A percentile compares a stretch with the other conserved stretches of the same genome.
These are phyloP conservation scores for Heterocephalus glaber DNA, from an alignment of 2,113 vertebrate genomes.

Conservation along the genomic window DNA sequence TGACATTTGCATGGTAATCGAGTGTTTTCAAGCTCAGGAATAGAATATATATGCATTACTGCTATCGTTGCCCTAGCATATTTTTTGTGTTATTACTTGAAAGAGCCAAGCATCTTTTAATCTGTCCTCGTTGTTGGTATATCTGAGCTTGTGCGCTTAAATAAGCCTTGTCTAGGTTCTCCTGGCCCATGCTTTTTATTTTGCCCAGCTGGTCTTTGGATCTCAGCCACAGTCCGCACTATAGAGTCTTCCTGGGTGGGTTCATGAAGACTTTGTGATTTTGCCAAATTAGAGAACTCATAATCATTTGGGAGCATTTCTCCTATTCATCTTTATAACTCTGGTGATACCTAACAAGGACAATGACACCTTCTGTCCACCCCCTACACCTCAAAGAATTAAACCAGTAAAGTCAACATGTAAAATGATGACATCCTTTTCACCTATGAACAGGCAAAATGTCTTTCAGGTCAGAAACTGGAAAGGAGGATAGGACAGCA, in stretches of 20 bases:
- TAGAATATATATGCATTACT: not conserved
- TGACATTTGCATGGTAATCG: not conserved
- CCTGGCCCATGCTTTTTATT: not conserved
- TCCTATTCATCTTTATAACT: not conserved
- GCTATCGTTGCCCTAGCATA: not conserved
- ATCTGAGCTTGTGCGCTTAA: not conserved
- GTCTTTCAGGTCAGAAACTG: not conserved
- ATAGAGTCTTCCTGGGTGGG: not conserved
- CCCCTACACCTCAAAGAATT: not conserved
- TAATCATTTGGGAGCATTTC: not conserved
- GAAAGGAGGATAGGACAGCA: not conserved
- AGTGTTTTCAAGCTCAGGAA: not conserved
- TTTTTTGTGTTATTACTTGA: not conserved
- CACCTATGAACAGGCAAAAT: not conserved
- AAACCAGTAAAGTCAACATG: not conserved
- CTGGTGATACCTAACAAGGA: not conserved
- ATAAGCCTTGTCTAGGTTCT: accelerated
- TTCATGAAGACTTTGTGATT: not conserved
- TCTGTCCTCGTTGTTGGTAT: accelerated
- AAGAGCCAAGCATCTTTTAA: not conserved
- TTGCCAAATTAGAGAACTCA: not conserved
- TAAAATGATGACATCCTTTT: not conserved
- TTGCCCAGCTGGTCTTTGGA: not conserved
- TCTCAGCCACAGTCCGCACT: not conserved
- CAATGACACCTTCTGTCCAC: too few relatives aligned